Evolutionary conservation across 2,113 vertebrate species (phyloP), one percentile per base, ranked within the genome.

Genomic region (Lathamus discolor): DNA sequence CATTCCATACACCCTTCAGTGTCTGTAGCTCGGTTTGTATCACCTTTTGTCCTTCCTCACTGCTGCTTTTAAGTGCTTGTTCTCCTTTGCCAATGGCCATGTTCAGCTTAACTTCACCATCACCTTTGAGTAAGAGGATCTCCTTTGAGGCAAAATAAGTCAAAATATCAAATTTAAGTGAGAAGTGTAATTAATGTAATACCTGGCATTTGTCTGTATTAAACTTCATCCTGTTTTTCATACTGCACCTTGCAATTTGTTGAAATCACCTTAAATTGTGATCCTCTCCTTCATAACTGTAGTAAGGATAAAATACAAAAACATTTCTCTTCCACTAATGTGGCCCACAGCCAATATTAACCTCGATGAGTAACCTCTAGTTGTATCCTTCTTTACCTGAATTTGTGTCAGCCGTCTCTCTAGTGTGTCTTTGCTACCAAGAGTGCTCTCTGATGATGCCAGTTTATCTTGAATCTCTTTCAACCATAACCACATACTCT

Each of bases 21-120:
- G 97, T 98, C 98, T 99, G 98, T 2, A 99, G 97, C 93, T 99
- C 99, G 0, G 96, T 98, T 88, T 98, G 98, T 91, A 99, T 99
- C 64, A 94, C 97, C 94, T 98, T 98, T 97, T 98, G 99, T 85
- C 98, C 99, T 67, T 98, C 97, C 29, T 96, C 85, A 66, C 96
- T 98, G 90, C 98, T 98, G 92, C 98, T 98, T 94, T 97, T 98
- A 90, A 99, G 94, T 31, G 98, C 98, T 91, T 99, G 97, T 54
- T 99, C 99, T 33, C 98, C 99, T 98, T 99, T 99, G 74, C 99
- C 99, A 77, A 99, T 98, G 33, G 99, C 98, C 98, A 99, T 98
- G 72, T 99, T 99, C 94, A 99, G 96, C 86, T 99, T 99, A 64
- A 99, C 99, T 92, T 99, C 99, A 4, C 99, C 99, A 33, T 99